A percentile compares a stretch with the other conserved stretches of the same genome.
Conservation (phyloP, 2,888 invertebrate genomes). For the Euzetes globulus region DNA sequence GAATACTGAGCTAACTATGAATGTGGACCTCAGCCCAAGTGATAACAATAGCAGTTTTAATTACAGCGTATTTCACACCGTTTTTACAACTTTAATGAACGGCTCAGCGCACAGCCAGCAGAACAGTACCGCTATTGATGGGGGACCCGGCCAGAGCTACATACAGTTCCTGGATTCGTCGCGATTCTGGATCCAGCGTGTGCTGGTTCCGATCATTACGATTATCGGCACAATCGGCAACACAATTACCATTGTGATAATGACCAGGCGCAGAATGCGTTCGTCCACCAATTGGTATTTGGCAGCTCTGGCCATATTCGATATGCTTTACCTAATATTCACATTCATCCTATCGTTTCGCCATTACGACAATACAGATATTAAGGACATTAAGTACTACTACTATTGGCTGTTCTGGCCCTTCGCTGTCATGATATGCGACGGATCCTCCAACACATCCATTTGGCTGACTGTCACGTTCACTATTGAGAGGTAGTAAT, state of each 20-base stretch:
- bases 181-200: slow-evolving; percentile 52
- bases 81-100: not conserved
- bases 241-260: slow-evolving; percentile 53
- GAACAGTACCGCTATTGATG: not conserved
- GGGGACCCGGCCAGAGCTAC: not conserved
- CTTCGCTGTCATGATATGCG: slow-evolving; percentile 40
- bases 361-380: slow-evolving; percentile 56
- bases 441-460: slow-evolving; percentile 46
- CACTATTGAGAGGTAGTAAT: slow-evolving; percentile 49
- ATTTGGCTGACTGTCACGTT: slow-evolving; percentile 50
- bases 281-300: slow-evolving; percentile 67
- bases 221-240: slow-evolving; percentile 64
- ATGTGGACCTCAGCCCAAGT: not conserved
- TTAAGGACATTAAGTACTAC: slow-evolving; percentile 51
- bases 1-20: not conserved
- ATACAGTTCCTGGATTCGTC: not conserved
- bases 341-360: slow-evolving; percentile 58
- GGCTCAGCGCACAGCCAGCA: not conserved
- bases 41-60: not conserved
- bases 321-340: slow-evolving; percentile 61
- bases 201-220: slow-evolving; percentile 59
- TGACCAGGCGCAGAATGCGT: slow-evolving; percentile 60
- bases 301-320: slow-evolving; percentile 63
- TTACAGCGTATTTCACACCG: not conserved
- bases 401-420: slow-evolving; percentile 57